Evolutionary conservation across 2,113 vertebrate genomes (phyloP), one percentile per base, ranked within the genome.

Genomic region (Barnardius zonarius): DNA sequence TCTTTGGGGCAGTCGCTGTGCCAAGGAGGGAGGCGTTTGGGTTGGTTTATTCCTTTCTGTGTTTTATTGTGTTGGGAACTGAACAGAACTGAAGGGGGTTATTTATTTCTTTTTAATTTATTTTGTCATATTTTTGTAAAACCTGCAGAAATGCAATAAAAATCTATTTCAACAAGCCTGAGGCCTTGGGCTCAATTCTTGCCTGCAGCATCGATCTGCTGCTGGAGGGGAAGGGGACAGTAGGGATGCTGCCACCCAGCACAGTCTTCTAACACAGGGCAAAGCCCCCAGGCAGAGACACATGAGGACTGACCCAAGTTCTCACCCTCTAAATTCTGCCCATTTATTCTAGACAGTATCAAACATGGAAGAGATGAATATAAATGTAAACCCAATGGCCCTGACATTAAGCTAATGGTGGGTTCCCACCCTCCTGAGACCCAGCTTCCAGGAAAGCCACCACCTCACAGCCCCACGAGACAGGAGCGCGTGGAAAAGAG

Each of bases 91-190:
- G 62, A 85, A 77, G 95, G 98, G 96, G 95, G 97, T 97, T 98
- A 99, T 99, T 99, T 98, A 98, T 99, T 99, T 99, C 96, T 98
- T 99, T 97, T 99, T 99, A 98, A 99, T 99, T 99, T 99, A 99
- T 99, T 99, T 99, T 99, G 98, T 99, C 99, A 99, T 99, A 99
- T 99, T 99, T 99, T 99, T 99, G 98, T 99, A 99, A 99, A 98
- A 99, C 97, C 97, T 98, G 98, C 98, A 98, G 98, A 98, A 98
- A 98, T 98, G 99, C 99, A 99, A 99, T 99, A 99, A 99, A 99
- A 99, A 88, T 98, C 83, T 98, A 98, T 98, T 98, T 98, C 98
- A 97, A 97, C 94, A 97, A 97, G 39, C 27, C 25, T 57, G 93
- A 78, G 22, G 57, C 33, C 57, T 59, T 59, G 57, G 57, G 57